phyloP scores from a whole-genome alignment of 2,113 vertebrate genomes.

The Cervus canadensis region DNA sequence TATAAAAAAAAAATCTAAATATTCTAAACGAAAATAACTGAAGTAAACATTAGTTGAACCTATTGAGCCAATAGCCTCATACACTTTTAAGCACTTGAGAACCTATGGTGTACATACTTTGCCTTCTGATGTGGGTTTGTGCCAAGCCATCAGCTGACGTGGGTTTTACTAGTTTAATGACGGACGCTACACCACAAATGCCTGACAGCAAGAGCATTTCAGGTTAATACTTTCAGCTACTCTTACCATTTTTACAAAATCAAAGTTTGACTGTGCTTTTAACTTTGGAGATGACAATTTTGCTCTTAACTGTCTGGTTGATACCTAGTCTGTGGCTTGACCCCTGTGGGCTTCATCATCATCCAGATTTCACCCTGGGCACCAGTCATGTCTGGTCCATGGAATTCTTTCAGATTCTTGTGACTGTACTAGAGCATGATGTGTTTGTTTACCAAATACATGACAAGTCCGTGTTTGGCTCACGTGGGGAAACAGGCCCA shows the following conservation, averaged over 20 bases:
- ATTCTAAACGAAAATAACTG: neutral
- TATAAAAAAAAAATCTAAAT: neutral
- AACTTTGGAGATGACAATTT: neutral
- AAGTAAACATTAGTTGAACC: neutral
- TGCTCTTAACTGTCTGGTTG: neutral
- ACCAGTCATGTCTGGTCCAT: neutral
- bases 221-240: neutral
- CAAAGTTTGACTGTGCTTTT: neutral
- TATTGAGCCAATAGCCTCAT: neutral
- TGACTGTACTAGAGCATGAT: neutral
- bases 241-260: neutral
- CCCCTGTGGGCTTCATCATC: slow-evolving; percentile 16
- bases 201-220: neutral
- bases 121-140: neutral
- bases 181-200: no score
- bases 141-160: neutral
- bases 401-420: slow-evolving; percentile 22
- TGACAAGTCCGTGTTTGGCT: neutral
- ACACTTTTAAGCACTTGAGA: neutral
- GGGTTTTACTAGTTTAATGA: neutral
- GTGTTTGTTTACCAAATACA: neutral
- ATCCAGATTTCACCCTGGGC: neutral
- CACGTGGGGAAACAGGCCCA: neutral
- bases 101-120: neutral
- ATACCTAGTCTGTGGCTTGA: neutral